These are phyloP conservation scores for Meteorus colon DNA, from an alignment of 2,888 invertebrate genomes.

Conservation along the genomic window DNA sequence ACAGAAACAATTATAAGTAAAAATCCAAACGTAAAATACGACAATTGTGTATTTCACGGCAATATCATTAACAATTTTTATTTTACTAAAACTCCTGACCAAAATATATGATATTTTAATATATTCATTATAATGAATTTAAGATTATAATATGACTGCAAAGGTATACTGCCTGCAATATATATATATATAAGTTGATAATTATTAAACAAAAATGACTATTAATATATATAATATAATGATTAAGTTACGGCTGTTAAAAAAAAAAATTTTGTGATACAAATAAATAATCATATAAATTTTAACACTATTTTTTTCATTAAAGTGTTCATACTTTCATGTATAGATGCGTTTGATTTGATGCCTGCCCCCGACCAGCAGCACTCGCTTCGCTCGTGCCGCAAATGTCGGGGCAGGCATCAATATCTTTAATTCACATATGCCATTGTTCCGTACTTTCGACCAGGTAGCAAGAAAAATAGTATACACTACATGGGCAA, in stretches of 20 bases:
- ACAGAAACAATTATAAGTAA: constrained; percentile 33
- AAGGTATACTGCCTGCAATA: too few relatives aligned
- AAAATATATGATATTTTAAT: too few relatives aligned
- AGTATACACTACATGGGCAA: constrained; percentile 25
- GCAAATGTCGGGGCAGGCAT: too few relatives aligned
- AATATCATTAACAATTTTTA: constrained; percentile 42
- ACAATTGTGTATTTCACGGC: constrained; percentile 42
- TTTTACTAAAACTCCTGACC: constrained; percentile 28
- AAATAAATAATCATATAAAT: constrained; percentile 9
- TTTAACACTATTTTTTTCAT: constrained; percentile 28
- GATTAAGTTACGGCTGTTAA: too few relatives aligned
- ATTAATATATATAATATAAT: too few relatives aligned
- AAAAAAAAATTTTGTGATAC: too few relatives aligned
- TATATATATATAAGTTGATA: too few relatives aligned
- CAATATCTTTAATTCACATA: background rate
- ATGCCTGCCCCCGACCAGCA: constrained; percentile 40
- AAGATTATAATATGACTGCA: too few relatives aligned
- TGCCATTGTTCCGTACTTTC: constrained; percentile 18
- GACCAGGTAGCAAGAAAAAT: constrained; percentile 32
- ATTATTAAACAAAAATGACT: too few relatives aligned
- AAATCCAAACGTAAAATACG: constrained; percentile 37
- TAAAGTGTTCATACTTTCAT: constrained; percentile 22
- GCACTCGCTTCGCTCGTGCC: constrained; percentile 2
- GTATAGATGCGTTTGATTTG: background rate
- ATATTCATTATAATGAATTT: too few relatives aligned